phyloP scores from a whole-genome alignment of 1,140 invertebrate species.

The Oedothorax gibbosus region DNA sequence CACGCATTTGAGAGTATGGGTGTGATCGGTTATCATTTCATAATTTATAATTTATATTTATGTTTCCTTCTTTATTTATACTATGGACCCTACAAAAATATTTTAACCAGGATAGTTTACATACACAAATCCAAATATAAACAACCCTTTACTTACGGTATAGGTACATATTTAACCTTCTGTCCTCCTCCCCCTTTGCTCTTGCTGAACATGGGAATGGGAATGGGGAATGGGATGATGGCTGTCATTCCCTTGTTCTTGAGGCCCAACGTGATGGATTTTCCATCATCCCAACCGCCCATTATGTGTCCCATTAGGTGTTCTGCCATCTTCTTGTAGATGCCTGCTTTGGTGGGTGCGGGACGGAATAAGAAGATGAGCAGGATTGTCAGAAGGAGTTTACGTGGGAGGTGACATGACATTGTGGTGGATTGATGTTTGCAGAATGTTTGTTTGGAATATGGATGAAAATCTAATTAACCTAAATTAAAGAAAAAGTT shows the following conservation, averaged over 20 bases:
- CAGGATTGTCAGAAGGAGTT: background rate
- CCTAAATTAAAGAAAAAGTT: too few species aligned
- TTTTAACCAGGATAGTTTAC: too few species aligned
- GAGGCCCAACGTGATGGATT: slow-evolving; percentile 42
- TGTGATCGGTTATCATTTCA: too few species aligned
- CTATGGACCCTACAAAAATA: too few species aligned
- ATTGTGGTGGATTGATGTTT: background rate
- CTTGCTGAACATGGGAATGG: slow-evolving; percentile 45
- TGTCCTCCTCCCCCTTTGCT: slow-evolving; percentile 36
- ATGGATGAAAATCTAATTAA: background rate
- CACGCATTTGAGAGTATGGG: too few species aligned
- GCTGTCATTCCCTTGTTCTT: slow-evolving; percentile 55
- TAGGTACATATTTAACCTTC: slow-evolving; percentile 49
- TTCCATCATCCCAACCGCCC: slow-evolving; percentile 11
- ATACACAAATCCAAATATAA: too few species aligned
- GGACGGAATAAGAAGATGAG: background rate
- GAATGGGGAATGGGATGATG: slow-evolving; percentile 46
- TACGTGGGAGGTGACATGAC: background rate
- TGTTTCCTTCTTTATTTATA: too few species aligned
- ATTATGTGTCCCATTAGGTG: slow-evolving; percentile 40
- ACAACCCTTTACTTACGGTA: slow-evolving; percentile 25
- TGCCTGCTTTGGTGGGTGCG: background rate
- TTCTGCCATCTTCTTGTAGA: slow-evolving; percentile 52
- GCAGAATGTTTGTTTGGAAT: background rate
- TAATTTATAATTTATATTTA: too few species aligned